Conservation (phyloP, 2,113 vertebrate genomes). For the Zosterops lateralis region DNA sequence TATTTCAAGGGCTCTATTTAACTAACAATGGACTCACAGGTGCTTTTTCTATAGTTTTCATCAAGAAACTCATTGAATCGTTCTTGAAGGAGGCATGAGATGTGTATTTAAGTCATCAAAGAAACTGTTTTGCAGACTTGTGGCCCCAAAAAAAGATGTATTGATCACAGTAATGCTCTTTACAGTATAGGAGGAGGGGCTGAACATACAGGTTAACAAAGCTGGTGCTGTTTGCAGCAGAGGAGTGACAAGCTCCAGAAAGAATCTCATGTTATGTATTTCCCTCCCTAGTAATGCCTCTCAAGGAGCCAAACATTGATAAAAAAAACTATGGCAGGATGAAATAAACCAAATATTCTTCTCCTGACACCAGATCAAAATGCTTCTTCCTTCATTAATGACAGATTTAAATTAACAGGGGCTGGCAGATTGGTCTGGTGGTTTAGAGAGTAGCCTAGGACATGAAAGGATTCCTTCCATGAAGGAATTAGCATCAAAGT, state of each 20-base stretch:
- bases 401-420: neutral
- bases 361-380: neutral
- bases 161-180: neutral
- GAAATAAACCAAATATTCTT: neutral
- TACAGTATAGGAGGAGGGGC: neutral
- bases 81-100: neutral
- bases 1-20: neutral
- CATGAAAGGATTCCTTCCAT: slow-evolving; percentile 42
- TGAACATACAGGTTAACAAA: neutral
- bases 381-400: neutral
- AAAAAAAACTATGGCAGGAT: neutral
- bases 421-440: slow-evolving; percentile 20
- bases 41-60: slow-evolving; percentile 3
- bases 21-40: neutral
- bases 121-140: neutral
- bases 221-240: neutral
- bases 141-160: neutral
- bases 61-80: neutral
- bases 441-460: neutral
- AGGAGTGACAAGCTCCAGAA: neutral
- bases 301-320: neutral
- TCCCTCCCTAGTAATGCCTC: neutral
- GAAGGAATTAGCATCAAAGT: slow-evolving; percentile 48
- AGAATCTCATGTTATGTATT: neutral
- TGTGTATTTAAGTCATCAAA: neutral